Evolutionary conservation across 2,888 invertebrate species (phyloP), one percentile per base, ranked within the genome.

Genomic region (Platycheirus rosarum): DNA sequence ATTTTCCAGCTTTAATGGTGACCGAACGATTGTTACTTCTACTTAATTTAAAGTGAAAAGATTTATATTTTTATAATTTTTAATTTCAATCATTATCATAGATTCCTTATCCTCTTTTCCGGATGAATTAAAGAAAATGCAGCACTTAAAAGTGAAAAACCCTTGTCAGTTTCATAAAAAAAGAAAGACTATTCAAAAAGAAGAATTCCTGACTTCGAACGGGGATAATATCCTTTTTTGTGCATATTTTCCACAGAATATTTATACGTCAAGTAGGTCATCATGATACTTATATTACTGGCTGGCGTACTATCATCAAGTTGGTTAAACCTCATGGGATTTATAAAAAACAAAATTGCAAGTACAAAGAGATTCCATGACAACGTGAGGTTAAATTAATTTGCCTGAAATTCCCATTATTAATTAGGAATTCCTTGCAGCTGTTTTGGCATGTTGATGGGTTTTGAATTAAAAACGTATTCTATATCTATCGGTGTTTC

Each of bases 361-460:
- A 37, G 44, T 37, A 53, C 68, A 75, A 75, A 75, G 69, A 69
- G 46, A 69, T 75, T 62, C 68, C 46, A 29, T 62, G 37, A 2
- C 26, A 46, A 51, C 20, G 35, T 62, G 62, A 68, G 53, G 68
- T 68, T 62, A 62, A 75, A 62, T 75, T 75, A 68, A 75, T 62
- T 60, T 75, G 44, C 37, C 18, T 44, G 44, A 46, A 44, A 53
- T 51, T 44, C 7, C 13, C 26, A 62, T 62, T 66, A 35, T 49
- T 55, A 74, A 42, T 68, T 68, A 68, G 51, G 62, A 60, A 75
- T 62, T 62, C 46, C 16, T 46, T 68, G 35, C 18, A n/a, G 26
- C 26, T 26, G 7, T 32, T 23, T 14, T 49, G 48, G 14, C 26
- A 49, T 49, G 48, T 48, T 48, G 23, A 26, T 49, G 26, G 9